Base-by-base conservation (phyloP, 2,797 vertebrate genomes). In the Amblyopsis hoosieri region DNA sequence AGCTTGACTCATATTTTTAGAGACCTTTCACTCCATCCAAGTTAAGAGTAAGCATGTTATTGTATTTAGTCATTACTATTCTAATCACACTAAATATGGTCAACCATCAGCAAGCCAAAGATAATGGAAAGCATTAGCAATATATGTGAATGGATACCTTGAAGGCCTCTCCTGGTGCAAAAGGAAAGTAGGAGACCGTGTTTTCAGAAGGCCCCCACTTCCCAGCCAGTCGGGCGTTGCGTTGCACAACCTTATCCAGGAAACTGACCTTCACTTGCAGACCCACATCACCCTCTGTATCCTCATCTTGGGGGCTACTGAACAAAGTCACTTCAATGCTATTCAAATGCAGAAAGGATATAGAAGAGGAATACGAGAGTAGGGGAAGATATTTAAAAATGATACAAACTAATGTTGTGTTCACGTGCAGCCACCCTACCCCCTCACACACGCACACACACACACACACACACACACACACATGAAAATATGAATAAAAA, bases 121-220 rank as follows among this genome's bases (percentile, higher is more conserved):
- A 5, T n/a, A 0, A 29, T 29, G 23, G 23, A 29, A 29, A 29
- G 52, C 12, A 31, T 4, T 19, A 11, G 17, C 51, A 53, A 15
- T 10, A 52, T 3, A 0, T 4, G 6, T 29, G 33, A 42, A 23
- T 12, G n/a, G 12, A 11, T 88, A 94, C 95, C 94, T 97, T 97
- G 82, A 97, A 97, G 0, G 95, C 60, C 66, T 97, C 94, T 0
- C 94, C 94, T 3, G 94, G 70, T 8, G 90, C 91, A 67, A 97
- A 97, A 7, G 96, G 96, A 55, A 97, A 97, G 79, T 93, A 97
- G 47, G 94, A 94, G 59, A 96, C 87, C 1, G 89, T 94, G 2
- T 90, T 95, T 85, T 97, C 96, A 51, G 92, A 87, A 7, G 84
- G 69, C 31, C 95, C 96, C 96, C 95, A 96, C 78, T 94, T 92